Percentiles rank a stretch among this genome's conserved stretches.
Evolutionary conservation across 30 jellyfish, hydroid and myxozoan genomes (phyloP).

Genomic region (Catostylus mosaicus): DNA sequence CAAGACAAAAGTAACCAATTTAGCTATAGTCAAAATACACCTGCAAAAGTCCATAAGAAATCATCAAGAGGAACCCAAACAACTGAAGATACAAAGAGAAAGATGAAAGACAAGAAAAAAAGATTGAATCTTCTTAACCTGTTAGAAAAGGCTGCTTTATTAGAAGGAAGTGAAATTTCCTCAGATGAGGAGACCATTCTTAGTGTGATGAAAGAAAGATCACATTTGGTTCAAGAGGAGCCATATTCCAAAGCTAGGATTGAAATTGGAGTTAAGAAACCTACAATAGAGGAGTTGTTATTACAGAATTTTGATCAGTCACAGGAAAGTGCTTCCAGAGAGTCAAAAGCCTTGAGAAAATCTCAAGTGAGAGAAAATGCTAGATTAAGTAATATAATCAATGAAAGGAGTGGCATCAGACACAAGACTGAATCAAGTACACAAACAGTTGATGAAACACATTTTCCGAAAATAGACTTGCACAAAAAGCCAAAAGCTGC

Average conservation of each 20-base stretch:
- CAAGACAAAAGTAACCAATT: not conserved
- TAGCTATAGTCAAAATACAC: not conserved
- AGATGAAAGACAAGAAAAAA: not conserved
- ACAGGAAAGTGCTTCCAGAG: not conserved
- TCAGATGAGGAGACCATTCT: conserved; percentile 41
- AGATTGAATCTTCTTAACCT: conserved; percentile 34
- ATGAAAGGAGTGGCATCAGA: not conserved
- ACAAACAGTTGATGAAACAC: conserved; percentile 1
- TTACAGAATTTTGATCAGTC: conserved; percentile 38
- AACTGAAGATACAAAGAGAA: not conserved
- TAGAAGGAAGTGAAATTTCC: conserved; percentile 36
- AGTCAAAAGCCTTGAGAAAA: not conserved
- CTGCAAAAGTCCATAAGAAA: not conserved
- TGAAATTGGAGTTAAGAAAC: conserved; percentile 1
- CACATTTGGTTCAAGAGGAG: conserved; percentile 37
- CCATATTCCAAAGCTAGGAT: not conserved
- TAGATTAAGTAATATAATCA: too few species aligned
- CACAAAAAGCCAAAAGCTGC: conserved; percentile 37
- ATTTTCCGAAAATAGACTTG: not conserved
- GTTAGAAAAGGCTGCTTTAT: conserved; percentile 53
- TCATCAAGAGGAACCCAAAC: conserved; percentile 48
- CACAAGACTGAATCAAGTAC: conserved; percentile 18
- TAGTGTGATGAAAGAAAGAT: conserved; percentile 6
- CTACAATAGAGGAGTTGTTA: conserved; percentile 50
- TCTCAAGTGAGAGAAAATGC: too few species aligned